Conservation (phyloP, 1,140 invertebrate genomes). For the Galendromus occidentalis region DNA sequence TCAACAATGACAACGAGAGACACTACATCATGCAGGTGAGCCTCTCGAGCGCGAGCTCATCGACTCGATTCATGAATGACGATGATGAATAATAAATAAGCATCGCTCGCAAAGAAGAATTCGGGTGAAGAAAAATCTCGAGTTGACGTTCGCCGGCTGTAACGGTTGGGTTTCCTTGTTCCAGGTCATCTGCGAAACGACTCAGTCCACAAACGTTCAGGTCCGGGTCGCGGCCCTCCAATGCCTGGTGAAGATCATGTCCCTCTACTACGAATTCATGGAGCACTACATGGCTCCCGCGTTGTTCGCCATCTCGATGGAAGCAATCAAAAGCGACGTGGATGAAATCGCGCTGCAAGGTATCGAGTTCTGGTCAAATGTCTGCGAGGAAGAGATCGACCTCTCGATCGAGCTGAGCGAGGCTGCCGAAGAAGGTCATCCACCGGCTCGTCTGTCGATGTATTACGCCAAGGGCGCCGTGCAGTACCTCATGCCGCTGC, state of each 20-base stretch:
- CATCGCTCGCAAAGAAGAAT: too few relatives aligned
- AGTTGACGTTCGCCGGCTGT: too few relatives aligned
- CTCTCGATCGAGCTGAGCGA: constrained; percentile 82
- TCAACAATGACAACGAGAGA: constrained; percentile 86
- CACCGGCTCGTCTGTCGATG: constrained; percentile 67
- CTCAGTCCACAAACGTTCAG: constrained; percentile 51
- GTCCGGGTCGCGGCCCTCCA: constrained; percentile 76
- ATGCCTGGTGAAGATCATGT: constrained; percentile 97
- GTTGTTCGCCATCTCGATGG: constrained; percentile 92
- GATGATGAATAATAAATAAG: too few relatives aligned
- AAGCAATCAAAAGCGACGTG: constrained; percentile 91
- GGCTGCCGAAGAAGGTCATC: constrained; percentile 66
- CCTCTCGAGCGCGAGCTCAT: too few relatives aligned
- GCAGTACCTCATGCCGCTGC: constrained; percentile 77
- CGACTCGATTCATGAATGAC: too few relatives aligned
- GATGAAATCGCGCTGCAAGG: constrained; percentile 94
- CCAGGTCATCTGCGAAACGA: constrained; percentile 53
- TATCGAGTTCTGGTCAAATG: constrained; percentile 99
- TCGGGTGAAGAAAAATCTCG: too few relatives aligned
- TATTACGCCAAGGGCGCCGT: constrained; percentile 87
- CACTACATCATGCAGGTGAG: constrained; percentile 98
- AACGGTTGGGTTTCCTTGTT: not conserved
- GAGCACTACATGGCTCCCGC: constrained; percentile 95
- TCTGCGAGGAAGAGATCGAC: constrained; percentile 97
- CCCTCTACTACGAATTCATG: constrained; percentile 97